phyloP scores from a whole-genome alignment of 2,113 vertebrate species.

The Pholis gunnellus region DNA sequence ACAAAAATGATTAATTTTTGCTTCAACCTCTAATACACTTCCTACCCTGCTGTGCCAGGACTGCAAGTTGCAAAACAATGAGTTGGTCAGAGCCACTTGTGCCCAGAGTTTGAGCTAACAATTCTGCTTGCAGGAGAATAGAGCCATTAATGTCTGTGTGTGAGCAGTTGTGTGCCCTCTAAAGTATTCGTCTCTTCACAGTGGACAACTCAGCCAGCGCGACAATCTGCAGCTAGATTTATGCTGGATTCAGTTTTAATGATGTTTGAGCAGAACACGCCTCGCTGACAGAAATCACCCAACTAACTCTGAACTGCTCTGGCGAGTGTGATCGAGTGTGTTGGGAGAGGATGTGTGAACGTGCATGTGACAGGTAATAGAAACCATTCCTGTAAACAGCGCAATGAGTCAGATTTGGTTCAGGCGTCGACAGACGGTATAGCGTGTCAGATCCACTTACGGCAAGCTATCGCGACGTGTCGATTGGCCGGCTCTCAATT shows the following conservation, averaged over 20 bases:
- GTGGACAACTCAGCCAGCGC: slow-evolving; percentile 45
- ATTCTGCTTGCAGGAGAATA: slow-evolving; percentile 12
- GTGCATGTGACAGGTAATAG: slow-evolving; percentile 52
- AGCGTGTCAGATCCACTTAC: slow-evolving; percentile 67
- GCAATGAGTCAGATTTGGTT: slow-evolving; percentile 57
- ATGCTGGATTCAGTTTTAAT: slow-evolving; percentile 61
- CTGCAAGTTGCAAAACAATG: neutral
- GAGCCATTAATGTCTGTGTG: slow-evolving; percentile 24
- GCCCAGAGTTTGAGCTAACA: slow-evolving; percentile 7
- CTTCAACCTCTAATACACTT: neutral
- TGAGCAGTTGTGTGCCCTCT: slow-evolving; percentile 37
- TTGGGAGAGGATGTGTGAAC: slow-evolving; percentile 26
- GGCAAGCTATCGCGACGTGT: slow-evolving; percentile 48
- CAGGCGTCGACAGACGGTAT: slow-evolving; percentile 39
- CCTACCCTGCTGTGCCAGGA: neutral
- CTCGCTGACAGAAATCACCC: slow-evolving; percentile 44
- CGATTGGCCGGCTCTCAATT: slow-evolving; percentile 53
- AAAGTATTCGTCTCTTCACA: slow-evolving; percentile 43
- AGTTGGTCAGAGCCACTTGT: slow-evolving; percentile 12
- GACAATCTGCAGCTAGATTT: slow-evolving; percentile 64
- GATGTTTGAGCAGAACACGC: slow-evolving; percentile 63
- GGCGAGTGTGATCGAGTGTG: neutral
- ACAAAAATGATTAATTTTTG: slow-evolving; percentile 20
- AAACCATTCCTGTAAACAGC: slow-evolving; percentile 69
- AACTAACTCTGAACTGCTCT: slow-evolving; percentile 37